Base-by-base conservation (phyloP, 2,888 invertebrate genomes). In the Chirona hameri region DNA sequence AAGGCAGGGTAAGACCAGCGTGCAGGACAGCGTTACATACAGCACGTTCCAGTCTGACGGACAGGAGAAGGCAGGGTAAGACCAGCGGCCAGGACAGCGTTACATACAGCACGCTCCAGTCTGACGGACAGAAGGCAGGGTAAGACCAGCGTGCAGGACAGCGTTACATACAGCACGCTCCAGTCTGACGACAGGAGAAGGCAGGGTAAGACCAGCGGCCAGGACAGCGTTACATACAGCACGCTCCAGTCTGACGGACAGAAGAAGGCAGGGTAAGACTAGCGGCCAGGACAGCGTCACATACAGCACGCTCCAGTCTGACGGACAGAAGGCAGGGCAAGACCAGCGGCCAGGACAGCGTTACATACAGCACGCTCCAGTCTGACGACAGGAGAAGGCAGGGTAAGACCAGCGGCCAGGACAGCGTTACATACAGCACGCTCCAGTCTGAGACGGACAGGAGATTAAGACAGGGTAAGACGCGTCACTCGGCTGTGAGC, bases 51-150 rank as follows among this genome's bases (percentile, higher is more conserved):
- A 98, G 87, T 95, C 95, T 95, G 89, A 14, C 86, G 88, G 18
- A 84, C 48, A 83, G 65, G 60, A 24, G 60, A 60, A 7, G 60
- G 7, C 24, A 7, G 7, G 60, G 60, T n/a, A n/a, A n/a, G n/a
- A n/a, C n/a, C n/a, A n/a, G n/a, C n/a, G n/a, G n/a, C n/a, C n/a
- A n/a, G n/a, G n/a, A n/a, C n/a, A n/a, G n/a, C n/a, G n/a, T n/a
- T n/a, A 96, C 95, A 89, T 98, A 97, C 83, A 98, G 91, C 86
- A 97, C 94, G 86, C 97, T 97, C 98, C 98, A 98, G 87, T 95
- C 95, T 95, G 89, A 14, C 86, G 88, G 18, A 84, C 48, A 83
- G 65, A 60, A 7, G 60, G 7, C 24, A 7, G 7, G 60, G 60
- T n/a, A n/a, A n/a, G n/a, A n/a, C n/a, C n/a, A n/a, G n/a, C n/a